Evolutionary conservation across 2,797 vertebrate genomes (phyloP).

Genomic region (Sebastes minor): DNA sequence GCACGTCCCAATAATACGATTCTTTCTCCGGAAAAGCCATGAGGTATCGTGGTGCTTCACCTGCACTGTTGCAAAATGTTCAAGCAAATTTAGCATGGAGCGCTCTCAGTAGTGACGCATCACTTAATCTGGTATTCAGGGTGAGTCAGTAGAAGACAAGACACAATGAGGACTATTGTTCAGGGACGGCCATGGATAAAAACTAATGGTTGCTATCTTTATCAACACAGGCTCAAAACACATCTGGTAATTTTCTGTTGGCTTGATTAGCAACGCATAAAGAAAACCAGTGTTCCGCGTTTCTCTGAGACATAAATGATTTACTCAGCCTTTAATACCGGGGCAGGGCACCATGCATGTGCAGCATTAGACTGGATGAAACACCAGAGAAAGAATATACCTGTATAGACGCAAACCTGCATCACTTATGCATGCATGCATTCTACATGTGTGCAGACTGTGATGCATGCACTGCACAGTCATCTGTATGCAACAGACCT

Average conservation of each 20-base stretch:
- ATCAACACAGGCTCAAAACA: constrained; percentile 70
- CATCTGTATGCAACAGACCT: not conserved
- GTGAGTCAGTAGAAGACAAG: constrained; percentile 55
- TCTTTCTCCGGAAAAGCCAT: accelerated
- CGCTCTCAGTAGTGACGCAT: constrained; percentile 21
- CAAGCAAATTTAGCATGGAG: constrained; percentile 7
- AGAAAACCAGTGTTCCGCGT: constrained; percentile 66
- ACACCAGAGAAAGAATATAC: constrained; percentile 21
- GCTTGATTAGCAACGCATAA: constrained; percentile 66
- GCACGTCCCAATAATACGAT: accelerated
- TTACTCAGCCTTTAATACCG: constrained; percentile 67
- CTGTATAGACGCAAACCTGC: not conserved
- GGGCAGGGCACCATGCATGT: constrained; percentile 45
- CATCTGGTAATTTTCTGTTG: constrained; percentile 72
- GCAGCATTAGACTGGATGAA: constrained; percentile 19
- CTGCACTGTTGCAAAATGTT: not conserved
- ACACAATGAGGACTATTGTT: constrained; percentile 79
- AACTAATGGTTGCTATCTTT: constrained; percentile 74
- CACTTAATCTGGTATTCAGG: constrained; percentile 28
- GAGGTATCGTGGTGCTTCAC: not conserved
- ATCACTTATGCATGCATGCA: not conserved
- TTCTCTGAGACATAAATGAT: constrained; percentile 71
- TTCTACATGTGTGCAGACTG: not conserved
- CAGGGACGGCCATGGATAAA: constrained; percentile 57
- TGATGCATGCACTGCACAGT: not conserved